These are phyloP conservation scores for Sinodicranocentrus sp. DNA, from an alignment of 2,888 invertebrate genomes.

Conservation along the genomic window DNA sequence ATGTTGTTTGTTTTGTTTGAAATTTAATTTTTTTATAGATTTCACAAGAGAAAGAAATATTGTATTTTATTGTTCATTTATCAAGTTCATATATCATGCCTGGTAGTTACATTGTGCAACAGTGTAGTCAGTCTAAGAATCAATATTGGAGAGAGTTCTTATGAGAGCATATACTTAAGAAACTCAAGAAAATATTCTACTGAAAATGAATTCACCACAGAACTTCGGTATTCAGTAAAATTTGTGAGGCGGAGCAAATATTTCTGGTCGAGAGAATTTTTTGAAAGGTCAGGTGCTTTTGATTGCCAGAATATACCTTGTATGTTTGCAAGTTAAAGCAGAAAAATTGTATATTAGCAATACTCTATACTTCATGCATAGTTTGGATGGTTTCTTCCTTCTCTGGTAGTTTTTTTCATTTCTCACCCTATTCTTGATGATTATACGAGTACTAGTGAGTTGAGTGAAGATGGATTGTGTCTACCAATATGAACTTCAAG, in stretches of 20 bases:
- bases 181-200: constrained; percentile 2
- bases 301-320: constrained; percentile 15
- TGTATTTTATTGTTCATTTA: constrained; percentile 7
- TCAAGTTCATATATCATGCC: not conserved
- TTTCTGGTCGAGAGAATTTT: constrained; percentile 49
- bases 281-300: constrained; percentile 54
- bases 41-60: too few species aligned
- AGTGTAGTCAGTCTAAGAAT: too few species aligned
- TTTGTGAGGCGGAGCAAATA: constrained; percentile 23
- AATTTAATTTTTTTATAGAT: too few species aligned
- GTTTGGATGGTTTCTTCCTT: too few species aligned
- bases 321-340: not conserved
- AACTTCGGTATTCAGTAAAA: constrained; percentile 12
- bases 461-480: not conserved
- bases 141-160: not conserved
- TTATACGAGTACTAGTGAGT: not conserved
- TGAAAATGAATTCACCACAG: not conserved
- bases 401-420: too few species aligned
- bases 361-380: too few species aligned
- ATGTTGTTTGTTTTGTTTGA: too few species aligned
- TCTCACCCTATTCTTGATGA: not conserved
- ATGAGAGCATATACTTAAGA: not conserved
- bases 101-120: too few species aligned
- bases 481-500: not conserved
- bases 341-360: not conserved